Base-by-base conservation (phyloP, 1,140 invertebrate genomes). In the Copidosoma floridanum region DNA sequence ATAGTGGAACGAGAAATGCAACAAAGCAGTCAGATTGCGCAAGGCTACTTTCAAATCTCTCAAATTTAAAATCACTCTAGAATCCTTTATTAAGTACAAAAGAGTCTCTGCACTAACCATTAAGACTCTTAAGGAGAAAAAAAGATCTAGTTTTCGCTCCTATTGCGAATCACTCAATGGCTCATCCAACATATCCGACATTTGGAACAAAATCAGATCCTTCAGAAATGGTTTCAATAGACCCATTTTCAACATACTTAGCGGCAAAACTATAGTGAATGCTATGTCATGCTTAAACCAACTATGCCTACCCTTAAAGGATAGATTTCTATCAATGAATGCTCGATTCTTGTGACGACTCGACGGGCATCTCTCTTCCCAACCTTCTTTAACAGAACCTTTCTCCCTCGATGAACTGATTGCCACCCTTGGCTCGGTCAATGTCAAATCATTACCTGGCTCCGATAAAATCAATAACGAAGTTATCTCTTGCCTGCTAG, bases 1-100 rank as follows among this genome's bases (percentile, higher is more conserved):
- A 1, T 44, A 43, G 29, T 57, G 43, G 55, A 41, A 57, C 21
- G 41, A 46, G 5, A 32, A 57, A 2, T 57, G 55, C 35, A 18
- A 23, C 10, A 27, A 14, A 4, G 8, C 12, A 14, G 23, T 44
- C 1, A 18, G 43, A 8, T 18, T 6, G 2, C 16, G 41, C 10
- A 57, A 46, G n/a, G 23, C 21, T 35, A 7, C 1, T 8, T 4
- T 44, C 2, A 57, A 47, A 47, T 24, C 18, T 11, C 47, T 27
- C 14, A 12, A 26, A 46, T 16, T 47, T 18, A 26, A 40, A 11
- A 12, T n/a, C 27, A 23, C 2, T 24, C 12, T 35, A 35, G 26
- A 47, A 58, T n/a, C 43, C 7, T 50, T 18, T 46, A 38, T 48
- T 24, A 6, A 32, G 7, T 48, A 50, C 23, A 56, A 56, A 46